Conservation (phyloP, 2,113 vertebrate species). For the Oreocharis arfaki region DNA sequence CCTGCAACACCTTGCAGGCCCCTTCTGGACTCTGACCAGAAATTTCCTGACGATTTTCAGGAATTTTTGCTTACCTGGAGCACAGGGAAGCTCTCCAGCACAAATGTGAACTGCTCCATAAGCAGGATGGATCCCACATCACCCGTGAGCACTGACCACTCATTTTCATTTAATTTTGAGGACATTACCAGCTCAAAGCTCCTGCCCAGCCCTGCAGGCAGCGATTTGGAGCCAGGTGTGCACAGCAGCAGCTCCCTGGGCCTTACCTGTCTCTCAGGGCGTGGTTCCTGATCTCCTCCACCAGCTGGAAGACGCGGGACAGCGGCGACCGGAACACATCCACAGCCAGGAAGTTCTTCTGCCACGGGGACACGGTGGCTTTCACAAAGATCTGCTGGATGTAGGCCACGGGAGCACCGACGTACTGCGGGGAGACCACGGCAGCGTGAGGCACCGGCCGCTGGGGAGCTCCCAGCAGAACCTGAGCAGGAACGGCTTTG, state of each 20-base stretch:
- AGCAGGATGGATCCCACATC: rapidly evolving
- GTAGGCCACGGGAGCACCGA: slow-evolving; percentile 90
- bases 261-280: slow-evolving; percentile 85
- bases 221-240: neutral
- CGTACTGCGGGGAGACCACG: slow-evolving; percentile 72
- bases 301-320: slow-evolving; percentile 85
- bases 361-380: slow-evolving; percentile 93
- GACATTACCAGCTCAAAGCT: neutral
- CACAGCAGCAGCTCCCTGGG: neutral
- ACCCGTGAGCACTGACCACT: neutral
- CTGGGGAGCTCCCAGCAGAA: neutral
- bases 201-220: neutral
- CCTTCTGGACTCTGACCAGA: neutral
- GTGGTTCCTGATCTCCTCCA: slow-evolving; percentile 95
- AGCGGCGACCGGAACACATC: slow-evolving; percentile 92
- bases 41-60: too few species aligned
- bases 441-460: rapidly evolving
- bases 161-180: neutral
- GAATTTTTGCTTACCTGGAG: too few species aligned
- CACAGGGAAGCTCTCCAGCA: neutral
- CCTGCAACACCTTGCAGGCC: neutral
- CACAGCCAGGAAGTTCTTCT: slow-evolving; percentile 87
- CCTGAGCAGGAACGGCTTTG: neutral
- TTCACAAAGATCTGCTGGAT: slow-evolving; percentile 97
- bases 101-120: rapidly evolving